These are phyloP conservation scores for Pygmarrhopalites habei DNA, from an alignment of 1,140 invertebrate genomes.

Conservation along the genomic window DNA sequence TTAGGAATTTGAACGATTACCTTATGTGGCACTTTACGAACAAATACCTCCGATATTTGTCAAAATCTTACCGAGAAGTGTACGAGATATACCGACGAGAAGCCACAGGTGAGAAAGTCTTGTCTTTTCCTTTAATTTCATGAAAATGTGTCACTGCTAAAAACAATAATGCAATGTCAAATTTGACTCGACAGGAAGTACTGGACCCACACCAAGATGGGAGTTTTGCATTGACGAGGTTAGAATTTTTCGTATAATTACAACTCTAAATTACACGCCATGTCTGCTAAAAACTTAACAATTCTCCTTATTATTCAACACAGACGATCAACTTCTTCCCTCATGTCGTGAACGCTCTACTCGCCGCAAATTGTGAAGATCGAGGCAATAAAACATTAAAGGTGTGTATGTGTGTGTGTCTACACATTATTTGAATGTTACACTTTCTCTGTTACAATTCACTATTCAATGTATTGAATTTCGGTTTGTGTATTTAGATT, in stretches of 20 bases:
- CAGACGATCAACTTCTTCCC: conserved; percentile 50
- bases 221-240: conserved; percentile 52
- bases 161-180: too few relatives aligned
- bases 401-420: conserved; percentile 39
- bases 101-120: conserved; percentile 47
- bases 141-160: conserved; percentile 14
- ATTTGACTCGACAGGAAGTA: too few relatives aligned
- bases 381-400: conserved; percentile 40
- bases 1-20: conserved; percentile 55
- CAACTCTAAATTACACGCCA: too few relatives aligned
- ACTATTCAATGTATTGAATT: conserved; percentile 2
- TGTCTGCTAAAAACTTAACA: too few relatives aligned
- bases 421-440: too few relatives aligned
- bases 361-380: conserved; percentile 45
- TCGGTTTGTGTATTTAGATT: conserved; percentile 40
- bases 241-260: too few relatives aligned
- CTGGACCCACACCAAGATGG: conserved; percentile 49
- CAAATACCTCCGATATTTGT: conserved; percentile 53
- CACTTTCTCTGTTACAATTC: neutral
- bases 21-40: conserved; percentile 54
- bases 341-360: conserved; percentile 50
- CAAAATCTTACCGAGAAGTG: conserved; percentile 49
- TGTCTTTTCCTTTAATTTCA: too few relatives aligned
- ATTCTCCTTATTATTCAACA: too few relatives aligned
- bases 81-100: conserved; percentile 49